phyloP scores from a whole-genome alignment of 2,888 invertebrate genomes.

The Alloplasta piceator region DNA sequence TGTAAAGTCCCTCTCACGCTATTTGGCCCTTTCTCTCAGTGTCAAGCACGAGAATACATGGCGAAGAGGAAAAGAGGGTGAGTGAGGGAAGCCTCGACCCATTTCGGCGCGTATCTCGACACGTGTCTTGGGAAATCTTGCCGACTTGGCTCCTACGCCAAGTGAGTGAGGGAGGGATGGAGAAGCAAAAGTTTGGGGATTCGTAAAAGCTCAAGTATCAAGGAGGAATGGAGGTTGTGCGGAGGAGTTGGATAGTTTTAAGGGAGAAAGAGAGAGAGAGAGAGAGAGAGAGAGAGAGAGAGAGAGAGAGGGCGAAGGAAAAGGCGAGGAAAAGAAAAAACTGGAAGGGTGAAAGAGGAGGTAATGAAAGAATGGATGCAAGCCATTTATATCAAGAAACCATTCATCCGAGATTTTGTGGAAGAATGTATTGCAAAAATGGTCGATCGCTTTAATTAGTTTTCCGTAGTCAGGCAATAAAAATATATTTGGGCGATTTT shows the following conservation, averaged over 20 bases:
- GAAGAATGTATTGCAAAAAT: too few species aligned
- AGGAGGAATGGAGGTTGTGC: slow-evolving; percentile 36
- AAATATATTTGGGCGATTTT: too few species aligned
- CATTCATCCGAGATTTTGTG: slow-evolving; percentile 13
- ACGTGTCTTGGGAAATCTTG: slow-evolving; percentile 54
- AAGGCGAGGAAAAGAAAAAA: slow-evolving; percentile 1
- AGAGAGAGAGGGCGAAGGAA: not conserved
- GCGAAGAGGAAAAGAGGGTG: not conserved
- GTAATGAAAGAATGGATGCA: too few species aligned
- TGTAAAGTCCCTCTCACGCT: not conserved
- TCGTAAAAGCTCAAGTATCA: slow-evolving; percentile 33
- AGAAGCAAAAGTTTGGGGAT: slow-evolving; percentile 37
- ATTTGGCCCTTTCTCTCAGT: not conserved
- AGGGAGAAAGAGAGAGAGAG: not conserved
- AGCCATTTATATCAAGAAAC: slow-evolving; percentile 53
- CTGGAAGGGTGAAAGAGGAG: slow-evolving; percentile 34
- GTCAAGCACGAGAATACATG: not conserved
- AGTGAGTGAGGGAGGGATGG: slow-evolving; percentile 21
- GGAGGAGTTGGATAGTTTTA: not conserved
- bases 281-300: not conserved
- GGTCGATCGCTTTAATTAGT: too few species aligned
- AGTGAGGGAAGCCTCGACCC: slow-evolving; percentile 25
- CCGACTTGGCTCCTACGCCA: slow-evolving; percentile 52
- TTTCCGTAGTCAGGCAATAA: too few species aligned
- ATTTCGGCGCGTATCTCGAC: slow-evolving; percentile 36